These are phyloP conservation scores for Paradoxurus hermaphroditus DNA, from an alignment of 2,113 vertebrate genomes.

Conservation along the genomic window DNA sequence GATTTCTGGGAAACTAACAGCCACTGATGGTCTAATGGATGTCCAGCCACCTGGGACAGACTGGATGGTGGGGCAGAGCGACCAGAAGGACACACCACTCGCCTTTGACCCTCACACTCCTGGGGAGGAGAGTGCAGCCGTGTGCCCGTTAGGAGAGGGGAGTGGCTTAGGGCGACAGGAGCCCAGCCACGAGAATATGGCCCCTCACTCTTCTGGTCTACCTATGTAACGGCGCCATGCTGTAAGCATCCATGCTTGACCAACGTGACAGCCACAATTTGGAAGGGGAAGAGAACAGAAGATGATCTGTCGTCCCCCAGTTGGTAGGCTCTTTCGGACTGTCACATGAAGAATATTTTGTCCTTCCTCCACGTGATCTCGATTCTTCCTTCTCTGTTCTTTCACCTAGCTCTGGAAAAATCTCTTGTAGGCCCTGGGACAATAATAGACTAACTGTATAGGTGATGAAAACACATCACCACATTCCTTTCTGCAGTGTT, in stretches of 20 bases:
- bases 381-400: background rate
- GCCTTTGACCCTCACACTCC: background rate
- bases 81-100: background rate
- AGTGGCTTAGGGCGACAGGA: background rate
- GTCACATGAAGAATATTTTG: background rate
- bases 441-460: background rate
- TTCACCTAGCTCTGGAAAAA: background rate
- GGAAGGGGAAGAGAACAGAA: background rate
- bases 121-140: background rate
- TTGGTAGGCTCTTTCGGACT: background rate
- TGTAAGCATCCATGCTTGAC: background rate
- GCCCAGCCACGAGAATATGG: background rate
- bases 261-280: background rate
- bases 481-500: background rate
- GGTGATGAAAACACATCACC: background rate
- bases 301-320: too few species aligned
- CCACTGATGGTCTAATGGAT: background rate
- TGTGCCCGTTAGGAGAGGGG: too few species aligned
- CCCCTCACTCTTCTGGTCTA: background rate
- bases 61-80: background rate
- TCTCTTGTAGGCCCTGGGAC: background rate
- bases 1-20: background rate
- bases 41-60: background rate
- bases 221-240: accelerated
- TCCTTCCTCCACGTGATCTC: background rate